Evolutionary conservation across 2,888 invertebrate species (phyloP), one percentile per base, ranked within the genome.

Genomic region (Athalia circularis): DNA sequence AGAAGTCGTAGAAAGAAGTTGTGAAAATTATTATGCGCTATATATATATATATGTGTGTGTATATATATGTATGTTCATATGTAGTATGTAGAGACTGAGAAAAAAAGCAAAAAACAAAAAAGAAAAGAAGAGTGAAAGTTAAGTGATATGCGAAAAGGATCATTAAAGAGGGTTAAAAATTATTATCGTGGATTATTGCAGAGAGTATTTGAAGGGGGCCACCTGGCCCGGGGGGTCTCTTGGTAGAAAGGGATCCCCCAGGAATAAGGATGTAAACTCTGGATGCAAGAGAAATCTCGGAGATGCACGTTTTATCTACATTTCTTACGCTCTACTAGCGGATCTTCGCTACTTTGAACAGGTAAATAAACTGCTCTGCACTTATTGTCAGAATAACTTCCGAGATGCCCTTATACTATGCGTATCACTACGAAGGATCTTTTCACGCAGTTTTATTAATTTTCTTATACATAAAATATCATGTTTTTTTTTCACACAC

Each of bases 271-370:
- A 57, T 11, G 3, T 78, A 64, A 57, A 74, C 70, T 76, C 81
- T 81, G 84, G 84, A 85, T 83, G 80, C 84, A 85, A 80, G 84
- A 83, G 84, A 83, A 90, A 91, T 77, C 92, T 92, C 83, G 93
- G 94, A 83, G 94, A 94, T 85, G 93, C 94, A 8, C 91, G 94
- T 82, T 94, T 93, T 88, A 91, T 95, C 84, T 93, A 93, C 87
- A 91, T 95, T 85, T 94, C 93, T 88, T 93, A 92, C 87, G 90
- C 92, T 80, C 91, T 95, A 82, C 91, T 94, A 85, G 93, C 92
- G 8, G 93, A 94, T 85, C 92, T 94, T 81, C 91, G 89, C 80
- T 91, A 92, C 87, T 94, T 95, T 87, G 94, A 95, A 90, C 92
- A 93, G 94, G 95, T 95, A 90, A 91, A 83, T 68, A 62, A 77